Percentiles rank a stretch among this genome's conserved stretches.
Conservation (phyloP, 2,797 vertebrate species). For the Taeniopygia guttata region DNA sequence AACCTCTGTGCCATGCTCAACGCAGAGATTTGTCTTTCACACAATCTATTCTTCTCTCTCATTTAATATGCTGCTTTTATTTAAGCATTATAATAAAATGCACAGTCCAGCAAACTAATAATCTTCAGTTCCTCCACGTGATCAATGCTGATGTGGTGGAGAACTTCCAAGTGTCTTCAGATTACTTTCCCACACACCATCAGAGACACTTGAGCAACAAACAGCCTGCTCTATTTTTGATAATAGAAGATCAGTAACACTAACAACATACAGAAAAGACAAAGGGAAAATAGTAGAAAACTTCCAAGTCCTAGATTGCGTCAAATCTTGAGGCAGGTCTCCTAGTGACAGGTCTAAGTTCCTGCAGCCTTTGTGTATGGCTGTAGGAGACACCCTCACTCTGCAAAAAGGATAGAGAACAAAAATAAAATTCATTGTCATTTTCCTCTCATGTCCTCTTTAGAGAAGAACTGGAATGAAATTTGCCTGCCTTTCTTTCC, state of each 20-base stretch:
- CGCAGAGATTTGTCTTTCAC: neutral
- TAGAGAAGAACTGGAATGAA: conserved; percentile 41
- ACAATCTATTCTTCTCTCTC: neutral
- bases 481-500: conserved; percentile 31
- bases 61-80: conserved; percentile 16
- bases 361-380: neutral
- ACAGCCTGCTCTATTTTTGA: conserved; percentile 61
- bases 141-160: conserved; percentile 18
- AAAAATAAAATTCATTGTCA: conserved; percentile 39
- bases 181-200: conserved; percentile 67
- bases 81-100: conserved; percentile 30
- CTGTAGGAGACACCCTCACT: conserved; percentile 11
- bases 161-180: conserved; percentile 51
- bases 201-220: conserved; percentile 66
- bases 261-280: conserved; percentile 49
- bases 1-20: neutral
- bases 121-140: conserved; percentile 6
- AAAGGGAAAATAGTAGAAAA: conserved; percentile 50
- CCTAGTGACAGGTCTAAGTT: conserved; percentile 4
- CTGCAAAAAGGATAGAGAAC: conserved; percentile 13
- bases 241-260: conserved; percentile 63
- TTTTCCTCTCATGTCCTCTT: neutral
- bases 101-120: conserved; percentile 24
- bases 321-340: conserved; percentile 34
- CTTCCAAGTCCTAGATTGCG: conserved; percentile 49